Conservation (phyloP, 2,797 vertebrate genomes). For the Gallinago solitaria region DNA sequence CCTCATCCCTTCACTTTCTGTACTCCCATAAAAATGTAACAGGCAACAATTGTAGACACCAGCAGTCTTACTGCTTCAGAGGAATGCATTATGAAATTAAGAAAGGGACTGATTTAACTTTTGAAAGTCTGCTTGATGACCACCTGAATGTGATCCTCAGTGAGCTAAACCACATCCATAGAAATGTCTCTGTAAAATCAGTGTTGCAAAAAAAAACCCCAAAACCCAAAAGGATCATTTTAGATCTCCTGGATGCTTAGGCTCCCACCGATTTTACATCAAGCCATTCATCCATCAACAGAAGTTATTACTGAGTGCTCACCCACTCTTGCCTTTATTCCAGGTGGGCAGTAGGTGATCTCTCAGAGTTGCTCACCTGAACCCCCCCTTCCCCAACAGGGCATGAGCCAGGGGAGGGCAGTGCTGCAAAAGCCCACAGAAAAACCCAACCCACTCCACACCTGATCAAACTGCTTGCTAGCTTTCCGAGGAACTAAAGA, state of each 20-base stretch:
- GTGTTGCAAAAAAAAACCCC: neutral
- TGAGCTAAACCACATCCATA: neutral
- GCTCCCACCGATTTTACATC: neutral
- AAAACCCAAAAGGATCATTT: neutral
- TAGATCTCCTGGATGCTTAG: neutral
- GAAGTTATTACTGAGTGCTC: neutral
- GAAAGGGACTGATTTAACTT: neutral
- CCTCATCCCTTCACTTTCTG: neutral
- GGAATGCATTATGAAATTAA: neutral
- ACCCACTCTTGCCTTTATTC: neutral
- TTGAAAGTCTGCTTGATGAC: neutral
- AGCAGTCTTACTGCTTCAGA: neutral
- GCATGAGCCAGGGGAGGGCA: neutral
- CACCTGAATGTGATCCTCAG: neutral
- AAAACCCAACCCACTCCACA: neutral
- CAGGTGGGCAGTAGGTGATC: neutral
- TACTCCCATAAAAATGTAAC: neutral
- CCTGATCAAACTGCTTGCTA: neutral
- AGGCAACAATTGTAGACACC: neutral
- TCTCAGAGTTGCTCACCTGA: neutral
- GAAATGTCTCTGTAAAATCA: neutral
- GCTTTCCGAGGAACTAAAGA: neutral
- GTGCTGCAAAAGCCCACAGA: neutral
- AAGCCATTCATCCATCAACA: neutral
- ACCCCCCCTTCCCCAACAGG: neutral